These are phyloP conservation scores for Acanthosepion esculentum DNA, from an alignment of 2,888 invertebrate genomes.

Conservation along the genomic window DNA sequence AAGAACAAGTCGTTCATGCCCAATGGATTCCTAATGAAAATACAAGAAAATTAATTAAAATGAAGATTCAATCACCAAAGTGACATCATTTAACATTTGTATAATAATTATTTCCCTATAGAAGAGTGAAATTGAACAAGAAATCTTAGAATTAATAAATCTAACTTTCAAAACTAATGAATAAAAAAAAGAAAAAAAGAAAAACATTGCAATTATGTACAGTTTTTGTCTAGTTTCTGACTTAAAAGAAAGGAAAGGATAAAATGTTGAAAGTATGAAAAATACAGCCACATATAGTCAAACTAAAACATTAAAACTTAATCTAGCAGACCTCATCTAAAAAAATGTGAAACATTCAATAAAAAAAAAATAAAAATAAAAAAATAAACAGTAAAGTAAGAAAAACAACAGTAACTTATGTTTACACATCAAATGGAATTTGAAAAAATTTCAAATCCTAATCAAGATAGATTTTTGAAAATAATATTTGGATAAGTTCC, in stretches of 20 bases:
- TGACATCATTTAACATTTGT: too few species aligned
- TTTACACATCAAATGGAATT: not conserved
- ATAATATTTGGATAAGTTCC: too few species aligned
- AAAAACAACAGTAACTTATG: not conserved
- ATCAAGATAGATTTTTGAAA: too few species aligned
- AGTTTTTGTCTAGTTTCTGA: not conserved
- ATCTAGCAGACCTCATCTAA: not conserved
- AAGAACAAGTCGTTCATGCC: not conserved
- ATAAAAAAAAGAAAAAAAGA: not conserved
- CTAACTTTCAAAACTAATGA: not conserved
- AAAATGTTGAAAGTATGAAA: not conserved
- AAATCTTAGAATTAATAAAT: not conserved
- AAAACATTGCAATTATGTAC: not conserved
- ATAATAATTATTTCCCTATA: not conserved
- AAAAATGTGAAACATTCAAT: not conserved
- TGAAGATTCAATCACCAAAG: too few species aligned
- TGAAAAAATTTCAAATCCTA: too few species aligned
- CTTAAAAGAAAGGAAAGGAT: not conserved
- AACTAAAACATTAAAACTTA: not conserved
- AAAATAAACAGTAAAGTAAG: not conserved
- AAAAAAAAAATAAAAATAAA: not conserved
- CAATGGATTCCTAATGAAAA: not conserved
- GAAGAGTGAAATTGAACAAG: not conserved
- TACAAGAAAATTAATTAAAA: not conserved
- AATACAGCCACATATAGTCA: not conserved